Percentiles rank a stretch among this genome's conserved stretches.
Evolutionary conservation across 1,140 invertebrate species (phyloP).

Genomic region (Aphaenogaster rudis): DNA sequence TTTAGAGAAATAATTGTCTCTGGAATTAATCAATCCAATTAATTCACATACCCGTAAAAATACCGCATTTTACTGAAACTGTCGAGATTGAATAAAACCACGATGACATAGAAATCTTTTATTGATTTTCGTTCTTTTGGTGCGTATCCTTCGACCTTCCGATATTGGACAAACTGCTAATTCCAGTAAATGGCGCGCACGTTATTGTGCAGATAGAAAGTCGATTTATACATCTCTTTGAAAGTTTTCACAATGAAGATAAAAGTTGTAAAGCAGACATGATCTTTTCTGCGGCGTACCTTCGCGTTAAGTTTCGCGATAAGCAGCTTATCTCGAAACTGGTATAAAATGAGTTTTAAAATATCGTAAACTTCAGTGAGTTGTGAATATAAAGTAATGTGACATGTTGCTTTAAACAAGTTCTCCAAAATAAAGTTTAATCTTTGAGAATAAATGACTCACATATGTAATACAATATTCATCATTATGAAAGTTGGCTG

Average conservation of each 20-base stretch:
- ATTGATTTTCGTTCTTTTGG: conserved; percentile 11
- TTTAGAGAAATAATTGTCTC: background rate
- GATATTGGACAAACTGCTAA: conserved; percentile 13
- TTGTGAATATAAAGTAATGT: background rate
- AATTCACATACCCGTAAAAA: background rate
- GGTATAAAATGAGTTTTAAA: background rate
- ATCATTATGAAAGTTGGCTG: background rate
- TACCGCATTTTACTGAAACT: background rate
- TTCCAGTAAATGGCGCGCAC: conserved; percentile 19
- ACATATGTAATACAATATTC: background rate
- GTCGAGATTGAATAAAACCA: conserved; percentile 1
- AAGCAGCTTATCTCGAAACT: background rate
- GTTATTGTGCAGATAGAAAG: conserved; percentile 14
- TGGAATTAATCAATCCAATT: conserved; percentile 19
- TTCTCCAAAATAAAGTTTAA: background rate
- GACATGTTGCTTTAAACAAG: background rate
- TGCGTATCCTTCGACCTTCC: background rate
- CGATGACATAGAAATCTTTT: background rate
- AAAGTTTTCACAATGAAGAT: background rate
- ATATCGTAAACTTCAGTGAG: background rate
- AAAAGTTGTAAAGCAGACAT: background rate
- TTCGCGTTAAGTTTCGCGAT: conserved; percentile 2
- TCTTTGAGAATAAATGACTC: background rate
- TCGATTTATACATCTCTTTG: conserved; percentile 9
- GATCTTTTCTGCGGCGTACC: background rate